Percentiles rank a stretch among this genome's conserved stretches.
Evolutionary conservation across 1,140 invertebrate species (phyloP).

Genomic region (Melitaea cinxia): DNA sequence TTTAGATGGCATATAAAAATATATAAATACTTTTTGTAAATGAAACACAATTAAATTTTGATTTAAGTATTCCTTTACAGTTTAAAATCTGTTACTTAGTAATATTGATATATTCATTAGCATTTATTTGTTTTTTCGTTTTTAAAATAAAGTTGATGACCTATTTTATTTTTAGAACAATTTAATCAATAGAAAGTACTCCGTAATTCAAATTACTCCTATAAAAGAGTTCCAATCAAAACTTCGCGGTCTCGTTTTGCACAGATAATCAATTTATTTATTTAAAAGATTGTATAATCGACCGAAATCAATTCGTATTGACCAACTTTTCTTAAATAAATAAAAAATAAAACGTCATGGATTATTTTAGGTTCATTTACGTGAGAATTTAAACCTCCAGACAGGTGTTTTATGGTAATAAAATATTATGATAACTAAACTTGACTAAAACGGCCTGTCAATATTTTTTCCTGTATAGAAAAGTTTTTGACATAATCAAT

Average conservation of each 20-base stretch:
- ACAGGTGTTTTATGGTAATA: neutral
- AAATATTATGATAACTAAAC: no score
- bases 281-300: constrained; percentile 44
- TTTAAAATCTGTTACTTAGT: no score
- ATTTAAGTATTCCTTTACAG: no score
- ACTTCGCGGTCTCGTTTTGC: constrained; percentile 35
- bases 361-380: constrained; percentile 22
- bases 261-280: constrained; percentile 42
- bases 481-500: no score
- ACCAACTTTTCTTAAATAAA: constrained; percentile 33
- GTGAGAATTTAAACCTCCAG: constrained; percentile 22
- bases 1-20: no score
- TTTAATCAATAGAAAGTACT: constrained; percentile 8
- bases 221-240: constrained; percentile 26
- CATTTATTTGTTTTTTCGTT: no score
- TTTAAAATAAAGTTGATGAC: neutral
- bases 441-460: no score
- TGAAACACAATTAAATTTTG: no score
- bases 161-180: neutral
- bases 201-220: constrained; percentile 22
- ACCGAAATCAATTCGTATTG: constrained; percentile 33
- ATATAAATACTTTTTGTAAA: no score
- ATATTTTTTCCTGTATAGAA: no score
- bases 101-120: no score
- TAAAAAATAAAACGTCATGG: constrained; percentile 24